Evolutionary conservation across 35 echinoderm and acorn worm species (phyloP), one percentile per base, ranked within the genome.

Genomic region (Hemicentrotus pulcherrimus): DNA sequence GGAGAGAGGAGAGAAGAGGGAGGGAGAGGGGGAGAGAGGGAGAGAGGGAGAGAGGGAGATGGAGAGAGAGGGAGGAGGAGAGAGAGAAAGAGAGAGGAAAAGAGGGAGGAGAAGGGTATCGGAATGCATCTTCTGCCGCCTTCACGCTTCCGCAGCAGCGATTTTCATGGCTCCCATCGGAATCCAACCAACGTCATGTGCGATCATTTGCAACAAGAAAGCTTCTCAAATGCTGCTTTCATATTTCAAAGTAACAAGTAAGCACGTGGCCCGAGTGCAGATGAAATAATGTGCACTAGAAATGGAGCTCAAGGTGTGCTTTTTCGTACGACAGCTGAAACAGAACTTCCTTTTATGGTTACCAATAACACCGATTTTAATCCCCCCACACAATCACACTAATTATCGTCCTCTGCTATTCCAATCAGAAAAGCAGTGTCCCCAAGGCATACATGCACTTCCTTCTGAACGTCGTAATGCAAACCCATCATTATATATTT

Each of bases 101-200:
- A 78, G 24, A n/a, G 65, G 19, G 65, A 78, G 65, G 65, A 78
- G 65, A 78, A 7, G 65, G 65, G 65, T 24, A 78, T 78, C 4
- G 65, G 65, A 78, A 78, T 18, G 65, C 65, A 78, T 78, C 65
- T 70, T 78, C 65, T 78, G 65, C 65, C 65, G 65, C 65, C 65
- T 78, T 78, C 65, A 78, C 65, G 65, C 65, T 78, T 78, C 65
- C 65, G 65, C 65, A 78, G 65, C 65, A 78, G 65, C 65, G 65
- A 78, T 78, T 78, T 41, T 78, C 65, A 78, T n/a, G 65, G 28
- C 65, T 78, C 65, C 65, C 65, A 78, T 28, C 19, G 65, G 65
- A 22, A 78, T 78, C 19, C 65, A 78, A 6, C 65, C 65, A 78
- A n/a, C 24, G 65, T 78, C 65, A n/a, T 78, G 65, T 78, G 65